phyloP scores from a whole-genome alignment of 2,888 invertebrate species.

The Ommatoiulus sabulosus region DNA sequence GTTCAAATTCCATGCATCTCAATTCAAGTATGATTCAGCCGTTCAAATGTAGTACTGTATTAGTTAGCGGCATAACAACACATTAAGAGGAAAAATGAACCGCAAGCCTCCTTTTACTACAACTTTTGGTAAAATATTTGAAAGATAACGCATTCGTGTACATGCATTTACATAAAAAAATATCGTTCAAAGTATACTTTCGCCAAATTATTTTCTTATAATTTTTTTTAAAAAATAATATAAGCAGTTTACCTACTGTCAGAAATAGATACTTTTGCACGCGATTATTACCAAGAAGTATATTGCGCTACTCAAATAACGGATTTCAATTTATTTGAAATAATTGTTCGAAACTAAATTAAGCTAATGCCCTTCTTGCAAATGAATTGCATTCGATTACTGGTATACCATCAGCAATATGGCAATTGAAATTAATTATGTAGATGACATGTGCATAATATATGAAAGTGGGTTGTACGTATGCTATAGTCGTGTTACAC shows the following conservation, averaged over 20 bases:
- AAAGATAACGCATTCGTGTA: too few species aligned
- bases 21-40: background rate
- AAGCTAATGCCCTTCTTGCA: background rate
- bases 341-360: background rate
- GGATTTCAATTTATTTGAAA: background rate
- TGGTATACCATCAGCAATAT: background rate
- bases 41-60: too few species aligned
- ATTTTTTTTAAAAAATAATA: too few species aligned
- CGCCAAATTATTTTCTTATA: too few species aligned
- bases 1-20: background rate
- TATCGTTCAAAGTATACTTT: too few species aligned
- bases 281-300: background rate
- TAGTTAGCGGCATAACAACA: too few species aligned
- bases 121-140: too few species aligned
- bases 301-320: background rate
- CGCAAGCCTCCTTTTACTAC: too few species aligned
- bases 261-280: background rate
- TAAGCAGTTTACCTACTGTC: too few species aligned
- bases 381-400: background rate
- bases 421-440: background rate
- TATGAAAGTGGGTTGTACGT: background rate
- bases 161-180: too few species aligned
- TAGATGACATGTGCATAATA: background rate
- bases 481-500: background rate
- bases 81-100: too few species aligned